Evolutionary conservation across 1,140 invertebrate species (phyloP).

Genomic region (Plodia interpunctella): DNA sequence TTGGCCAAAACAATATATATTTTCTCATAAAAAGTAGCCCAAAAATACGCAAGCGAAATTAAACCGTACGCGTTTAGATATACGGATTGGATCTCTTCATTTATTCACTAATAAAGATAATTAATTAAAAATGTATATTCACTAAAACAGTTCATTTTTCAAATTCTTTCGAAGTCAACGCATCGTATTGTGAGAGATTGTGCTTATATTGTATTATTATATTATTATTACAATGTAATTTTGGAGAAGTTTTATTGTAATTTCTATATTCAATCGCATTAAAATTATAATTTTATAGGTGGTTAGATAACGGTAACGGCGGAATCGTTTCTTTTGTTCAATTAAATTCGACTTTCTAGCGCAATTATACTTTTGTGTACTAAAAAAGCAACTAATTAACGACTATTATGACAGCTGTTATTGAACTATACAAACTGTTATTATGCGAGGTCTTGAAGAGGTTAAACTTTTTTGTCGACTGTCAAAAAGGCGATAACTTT

Average conservation of each 20-base stretch:
- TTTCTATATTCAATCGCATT: constrained; percentile 7
- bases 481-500: too few species aligned
- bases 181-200: constrained; percentile 33
- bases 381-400: background rate
- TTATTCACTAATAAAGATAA: constrained; percentile 54
- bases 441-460: background rate
- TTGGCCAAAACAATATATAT: constrained; percentile 56
- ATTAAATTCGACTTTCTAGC: constrained; percentile 7
- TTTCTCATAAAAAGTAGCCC: constrained; percentile 53
- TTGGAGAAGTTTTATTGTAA: constrained; percentile 2
- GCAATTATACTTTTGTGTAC: background rate
- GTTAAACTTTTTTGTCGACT: too few species aligned
- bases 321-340: background rate
- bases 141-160: constrained; percentile 48
- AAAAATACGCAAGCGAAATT: constrained; percentile 18
- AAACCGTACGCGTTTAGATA: constrained; percentile 21
- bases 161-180: constrained; percentile 53
- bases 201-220: constrained; percentile 26
- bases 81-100: constrained; percentile 28
- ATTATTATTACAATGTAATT: constrained; percentile 20
- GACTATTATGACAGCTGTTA: background rate
- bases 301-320: background rate
- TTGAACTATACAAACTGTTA: background rate
- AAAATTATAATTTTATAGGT: constrained; percentile 11
- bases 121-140: constrained; percentile 67